phyloP scores from a whole-genome alignment of 2,797 vertebrate species.

The Tinamus major region DNA sequence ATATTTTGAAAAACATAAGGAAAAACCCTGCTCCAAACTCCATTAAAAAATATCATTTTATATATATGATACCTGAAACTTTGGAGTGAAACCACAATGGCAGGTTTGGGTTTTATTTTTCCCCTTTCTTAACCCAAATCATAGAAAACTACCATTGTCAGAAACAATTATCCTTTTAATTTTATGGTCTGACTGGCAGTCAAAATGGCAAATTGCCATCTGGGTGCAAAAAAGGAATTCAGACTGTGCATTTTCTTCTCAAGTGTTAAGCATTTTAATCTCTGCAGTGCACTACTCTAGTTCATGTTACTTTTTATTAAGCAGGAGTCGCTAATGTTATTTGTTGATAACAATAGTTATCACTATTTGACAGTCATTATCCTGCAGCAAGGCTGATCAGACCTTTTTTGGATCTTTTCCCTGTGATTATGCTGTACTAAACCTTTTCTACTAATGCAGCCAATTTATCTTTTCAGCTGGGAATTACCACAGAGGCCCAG shows the following conservation, averaged over 20 bases:
- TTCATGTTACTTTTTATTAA: conserved; percentile 25
- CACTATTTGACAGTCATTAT: conserved; percentile 36
- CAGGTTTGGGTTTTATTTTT: background rate
- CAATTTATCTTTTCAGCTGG: conserved; percentile 40
- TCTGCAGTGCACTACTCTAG: background rate
- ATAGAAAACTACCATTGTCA: background rate
- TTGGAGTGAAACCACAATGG: background rate
- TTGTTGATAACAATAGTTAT: conserved; percentile 36
- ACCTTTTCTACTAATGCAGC: background rate
- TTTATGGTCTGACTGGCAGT: background rate
- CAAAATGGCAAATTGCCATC: background rate
- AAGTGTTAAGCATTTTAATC: conserved; percentile 23
- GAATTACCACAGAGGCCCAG: background rate
- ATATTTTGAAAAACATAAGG: background rate
- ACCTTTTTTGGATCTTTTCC: background rate
- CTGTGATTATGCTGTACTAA: background rate
- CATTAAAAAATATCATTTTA: background rate
- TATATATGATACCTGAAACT: background rate
- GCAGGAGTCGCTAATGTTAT: conserved; percentile 7
- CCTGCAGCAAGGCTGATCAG: conserved; percentile 19
- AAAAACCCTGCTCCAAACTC: background rate
- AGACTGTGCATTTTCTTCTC: background rate
- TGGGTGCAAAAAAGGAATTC: background rate
- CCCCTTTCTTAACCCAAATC: background rate
- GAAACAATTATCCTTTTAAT: background rate